A percentile compares a stretch with the other conserved stretches of the same genome.
These are phyloP conservation scores for Drosophila infuscata DNA, from an alignment of 2,888 invertebrate genomes.

Conservation along the genomic window DNA sequence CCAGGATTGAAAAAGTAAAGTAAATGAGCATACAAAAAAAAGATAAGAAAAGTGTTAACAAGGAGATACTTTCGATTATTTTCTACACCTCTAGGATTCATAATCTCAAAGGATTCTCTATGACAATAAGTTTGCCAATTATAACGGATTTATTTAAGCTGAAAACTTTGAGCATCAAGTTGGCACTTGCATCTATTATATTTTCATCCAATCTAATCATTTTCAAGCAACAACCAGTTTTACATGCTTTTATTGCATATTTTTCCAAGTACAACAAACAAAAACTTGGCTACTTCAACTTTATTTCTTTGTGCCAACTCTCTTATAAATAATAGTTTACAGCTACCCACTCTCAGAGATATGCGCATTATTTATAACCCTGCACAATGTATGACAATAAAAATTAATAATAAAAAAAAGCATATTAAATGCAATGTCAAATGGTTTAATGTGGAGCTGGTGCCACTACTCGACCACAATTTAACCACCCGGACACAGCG, in stretches of 20 bases:
- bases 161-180: background rate
- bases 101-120: background rate
- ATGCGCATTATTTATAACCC: slow-evolving; percentile 42
- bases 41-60: background rate
- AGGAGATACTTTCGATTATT: background rate
- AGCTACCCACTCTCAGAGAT: background rate
- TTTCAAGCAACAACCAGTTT: background rate
- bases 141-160: background rate
- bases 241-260: background rate
- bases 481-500: slow-evolving; percentile 56
- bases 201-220: background rate
- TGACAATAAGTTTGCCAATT: background rate
- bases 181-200: background rate
- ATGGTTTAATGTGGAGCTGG: slow-evolving; percentile 71
- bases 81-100: background rate
- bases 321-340: background rate
- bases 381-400: slow-evolving; percentile 30
- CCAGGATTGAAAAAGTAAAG: background rate
- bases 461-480: slow-evolving; percentile 14
- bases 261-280: background rate
- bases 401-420: slow-evolving; percentile 71
- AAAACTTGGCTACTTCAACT: background rate
- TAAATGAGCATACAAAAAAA: background rate
- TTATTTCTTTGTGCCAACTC: background rate
- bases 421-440: slow-evolving; percentile 79